Base-by-base conservation (phyloP, 2,797 vertebrate genomes). In the Triplophysa yarkandensis region DNA sequence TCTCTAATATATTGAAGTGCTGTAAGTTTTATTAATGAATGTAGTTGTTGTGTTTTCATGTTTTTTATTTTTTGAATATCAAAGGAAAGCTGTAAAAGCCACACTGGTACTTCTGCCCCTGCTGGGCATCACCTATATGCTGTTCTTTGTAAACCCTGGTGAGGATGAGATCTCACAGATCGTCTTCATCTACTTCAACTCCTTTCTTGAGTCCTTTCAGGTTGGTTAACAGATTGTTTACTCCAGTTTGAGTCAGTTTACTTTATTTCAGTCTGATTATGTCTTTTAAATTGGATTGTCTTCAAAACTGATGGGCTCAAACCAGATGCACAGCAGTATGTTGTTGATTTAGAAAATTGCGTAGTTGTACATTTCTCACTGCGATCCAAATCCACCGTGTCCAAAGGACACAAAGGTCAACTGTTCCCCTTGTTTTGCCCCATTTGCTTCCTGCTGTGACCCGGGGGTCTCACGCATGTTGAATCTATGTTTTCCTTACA, bases 111-210 rank as follows among this genome's bases (percentile, higher is more conserved):
- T 97, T 81, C 88, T 97, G 55, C 95, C 95, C 6, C 89, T 97
- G 36, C 87, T 97, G 76, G 95, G 95, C 28, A 97, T 97, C 88
- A 97, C 95, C 55, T 97, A 97, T 89, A 96, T 97, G 95, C 81
- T 97, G 69, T 97, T 97, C 88, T 97, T 97, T 4, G 94, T 97
- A 81, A 96, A 95, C 77, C 95, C 95, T 0, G 94, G 95, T 27
- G 95, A 96, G 70, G 95, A 96, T 8, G 93, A 96, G 78, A 89
- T 94, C 71, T 95, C 95, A 72, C 91, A 92, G 81, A 88, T 96
- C 0, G 93, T 96, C 74, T 97, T 97, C 88, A 95, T 97, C 87
- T 96, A 97, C 85, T 96, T 97, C 85, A 97, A 97, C 81, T 97
- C 95, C 50, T 92, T 96, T 60, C 90, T 97, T 73, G 94, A 96